Conservation (phyloP, 2,797 vertebrate species). For the Peromyscus eremicus region DNA sequence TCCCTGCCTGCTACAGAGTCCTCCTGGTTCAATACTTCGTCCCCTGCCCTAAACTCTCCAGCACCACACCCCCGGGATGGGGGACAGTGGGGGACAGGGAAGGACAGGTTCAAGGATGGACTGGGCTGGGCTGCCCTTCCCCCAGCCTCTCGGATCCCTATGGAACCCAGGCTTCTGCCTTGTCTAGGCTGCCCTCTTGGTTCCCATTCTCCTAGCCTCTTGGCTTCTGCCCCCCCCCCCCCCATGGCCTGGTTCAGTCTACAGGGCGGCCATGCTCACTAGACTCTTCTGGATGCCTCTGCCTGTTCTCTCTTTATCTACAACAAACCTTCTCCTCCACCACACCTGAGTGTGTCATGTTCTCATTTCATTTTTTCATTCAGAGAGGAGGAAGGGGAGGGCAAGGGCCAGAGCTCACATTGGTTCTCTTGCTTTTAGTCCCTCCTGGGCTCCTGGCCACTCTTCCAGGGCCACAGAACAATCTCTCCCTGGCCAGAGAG, state of each 20-base stretch:
- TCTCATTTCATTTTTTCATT: not conserved
- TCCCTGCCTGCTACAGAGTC: not conserved
- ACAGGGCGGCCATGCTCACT: not conserved
- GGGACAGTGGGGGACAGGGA: not conserved
- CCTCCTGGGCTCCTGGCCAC: not conserved
- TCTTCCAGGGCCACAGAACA: not conserved
- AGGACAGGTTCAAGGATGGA: not conserved
- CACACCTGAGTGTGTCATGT: too few relatives aligned
- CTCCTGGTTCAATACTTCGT: not conserved
- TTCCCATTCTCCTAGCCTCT: not conserved
- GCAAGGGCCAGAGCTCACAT: not conserved
- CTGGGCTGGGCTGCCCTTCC: not conserved
- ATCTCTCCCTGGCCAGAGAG: not conserved
- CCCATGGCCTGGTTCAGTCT: not conserved
- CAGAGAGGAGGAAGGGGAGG: not conserved
- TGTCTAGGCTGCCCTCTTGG: not conserved
- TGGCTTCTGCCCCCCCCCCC: not conserved
- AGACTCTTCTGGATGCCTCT: not conserved
- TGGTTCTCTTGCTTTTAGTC: fast-evolving
- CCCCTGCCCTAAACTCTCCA: not conserved
- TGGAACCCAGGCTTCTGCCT: not conserved
- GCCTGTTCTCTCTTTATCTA: not conserved
- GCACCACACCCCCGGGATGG: not conserved
- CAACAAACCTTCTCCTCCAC: not conserved
- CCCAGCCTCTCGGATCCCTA: not conserved